These are phyloP conservation scores for Coryphaenoides rupestris DNA, from an alignment of 2,113 vertebrate species.

Conservation along the genomic window DNA sequence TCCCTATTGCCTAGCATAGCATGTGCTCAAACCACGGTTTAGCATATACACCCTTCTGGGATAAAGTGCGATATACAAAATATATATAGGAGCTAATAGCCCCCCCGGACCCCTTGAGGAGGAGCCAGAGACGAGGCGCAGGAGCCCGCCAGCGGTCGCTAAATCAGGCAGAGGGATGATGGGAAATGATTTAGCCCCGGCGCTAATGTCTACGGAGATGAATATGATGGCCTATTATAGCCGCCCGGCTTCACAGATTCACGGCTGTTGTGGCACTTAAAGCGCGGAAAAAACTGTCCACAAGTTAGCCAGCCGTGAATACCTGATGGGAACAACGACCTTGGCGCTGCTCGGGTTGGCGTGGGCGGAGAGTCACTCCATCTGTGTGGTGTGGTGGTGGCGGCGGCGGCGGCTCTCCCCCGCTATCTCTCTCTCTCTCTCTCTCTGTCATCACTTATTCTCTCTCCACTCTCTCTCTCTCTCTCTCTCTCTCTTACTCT, in stretches of 20 bases:
- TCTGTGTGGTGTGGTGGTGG: no score
- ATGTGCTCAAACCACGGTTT: no score
- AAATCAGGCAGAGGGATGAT: conserved; percentile 39
- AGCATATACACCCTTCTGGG: no score
- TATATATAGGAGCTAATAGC: conserved; percentile 15
- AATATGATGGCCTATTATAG: conserved; percentile 52
- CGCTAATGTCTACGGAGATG: conserved; percentile 41
- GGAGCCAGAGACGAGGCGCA: not conserved
- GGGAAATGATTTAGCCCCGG: conserved; percentile 41
- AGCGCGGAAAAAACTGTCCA: conserved; percentile 42
- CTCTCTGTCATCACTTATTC: no score
- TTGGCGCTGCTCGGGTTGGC: conserved; percentile 52
- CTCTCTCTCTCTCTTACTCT: no score
- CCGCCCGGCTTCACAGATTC: conserved; percentile 48
- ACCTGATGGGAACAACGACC: conserved; percentile 57
- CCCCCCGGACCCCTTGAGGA: conserved; percentile 27
- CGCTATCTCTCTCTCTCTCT: no score
- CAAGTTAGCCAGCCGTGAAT: conserved; percentile 42
- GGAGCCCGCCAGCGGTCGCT: conserved; percentile 20
- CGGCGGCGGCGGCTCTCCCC: no score
- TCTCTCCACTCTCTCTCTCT: no score
- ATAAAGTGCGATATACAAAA: no score
- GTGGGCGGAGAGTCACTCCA: conserved; percentile 2
- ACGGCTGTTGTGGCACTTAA: conserved; percentile 29
- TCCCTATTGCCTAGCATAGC: no score